These are phyloP conservation scores for Eubucco bourcierii DNA, from an alignment of 2,113 vertebrate species.

Conservation along the genomic window DNA sequence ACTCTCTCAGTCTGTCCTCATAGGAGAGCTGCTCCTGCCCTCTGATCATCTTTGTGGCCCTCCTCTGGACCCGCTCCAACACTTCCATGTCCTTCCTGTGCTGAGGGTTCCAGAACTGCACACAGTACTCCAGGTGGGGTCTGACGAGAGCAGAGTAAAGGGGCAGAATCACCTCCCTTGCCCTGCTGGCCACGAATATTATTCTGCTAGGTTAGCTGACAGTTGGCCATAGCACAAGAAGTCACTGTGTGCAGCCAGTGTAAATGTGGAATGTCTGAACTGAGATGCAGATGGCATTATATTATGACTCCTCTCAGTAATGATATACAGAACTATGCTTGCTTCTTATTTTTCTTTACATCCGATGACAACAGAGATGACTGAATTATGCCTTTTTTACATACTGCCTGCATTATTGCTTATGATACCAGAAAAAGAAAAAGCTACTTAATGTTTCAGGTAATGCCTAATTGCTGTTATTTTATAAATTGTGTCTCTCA, in stretches of 20 bases:
- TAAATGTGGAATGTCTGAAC: background rate
- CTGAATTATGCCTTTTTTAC: background rate
- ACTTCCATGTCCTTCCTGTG: too few species aligned
- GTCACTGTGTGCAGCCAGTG: background rate
- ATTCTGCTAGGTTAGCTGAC: background rate
- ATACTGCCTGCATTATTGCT: background rate
- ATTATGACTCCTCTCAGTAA: background rate
- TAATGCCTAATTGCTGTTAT: background rate
- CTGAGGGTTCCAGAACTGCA: too few species aligned
- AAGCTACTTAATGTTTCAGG: background rate
- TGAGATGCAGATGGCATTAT: background rate
- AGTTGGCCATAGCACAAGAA: background rate
- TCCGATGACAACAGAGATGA: background rate
- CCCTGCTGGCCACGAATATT: too few species aligned
- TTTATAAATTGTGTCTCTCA: background rate
- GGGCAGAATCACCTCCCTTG: too few species aligned
- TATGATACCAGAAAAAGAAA: background rate
- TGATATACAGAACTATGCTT: background rate
- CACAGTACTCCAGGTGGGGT: too few species aligned
- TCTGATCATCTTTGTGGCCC: too few species aligned
- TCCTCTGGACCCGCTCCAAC: too few species aligned
- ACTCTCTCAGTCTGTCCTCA: too few species aligned
- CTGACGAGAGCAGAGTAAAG: too few species aligned
- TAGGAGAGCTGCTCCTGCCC: too few species aligned
- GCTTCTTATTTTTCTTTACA: background rate